phyloP scores from a whole-genome alignment of 2,113 vertebrate genomes.

The Hippocampus zosterae region DNA sequence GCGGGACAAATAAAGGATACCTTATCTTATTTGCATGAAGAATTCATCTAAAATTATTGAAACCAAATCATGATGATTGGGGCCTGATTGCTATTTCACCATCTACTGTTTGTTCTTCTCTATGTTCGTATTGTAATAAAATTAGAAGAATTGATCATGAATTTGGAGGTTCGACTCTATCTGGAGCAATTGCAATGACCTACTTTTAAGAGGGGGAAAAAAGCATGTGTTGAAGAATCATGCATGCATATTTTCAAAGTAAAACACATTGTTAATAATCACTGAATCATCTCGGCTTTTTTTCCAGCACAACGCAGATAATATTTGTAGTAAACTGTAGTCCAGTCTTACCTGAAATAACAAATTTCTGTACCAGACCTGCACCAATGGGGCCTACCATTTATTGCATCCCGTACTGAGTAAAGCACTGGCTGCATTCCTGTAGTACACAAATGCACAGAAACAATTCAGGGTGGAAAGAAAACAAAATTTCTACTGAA shows the following conservation, averaged over 20 bases:
- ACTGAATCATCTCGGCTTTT: background rate
- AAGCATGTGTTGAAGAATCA: too few relatives aligned
- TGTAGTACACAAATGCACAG: slow-evolving; percentile 38
- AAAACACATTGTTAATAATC: too few relatives aligned
- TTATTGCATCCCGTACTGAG: slow-evolving; percentile 86
- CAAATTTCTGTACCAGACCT: slow-evolving; percentile 83
- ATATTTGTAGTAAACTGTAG: background rate
- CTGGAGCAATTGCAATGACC: background rate
- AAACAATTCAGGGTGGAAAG: background rate
- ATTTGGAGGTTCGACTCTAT: background rate
- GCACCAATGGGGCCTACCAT: slow-evolving; percentile 80
- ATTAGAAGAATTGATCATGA: background rate
- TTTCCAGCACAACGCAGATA: background rate
- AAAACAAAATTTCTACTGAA: background rate
- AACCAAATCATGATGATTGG: background rate
- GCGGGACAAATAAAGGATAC: too few relatives aligned
- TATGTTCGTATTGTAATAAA: background rate
- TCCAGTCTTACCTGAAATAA: slow-evolving; percentile 85
- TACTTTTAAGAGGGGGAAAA: background rate
- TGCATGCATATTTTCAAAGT: too few relatives aligned
- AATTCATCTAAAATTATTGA: background rate
- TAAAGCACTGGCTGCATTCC: slow-evolving; percentile 92
- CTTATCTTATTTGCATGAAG: background rate
- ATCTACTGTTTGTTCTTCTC: background rate
- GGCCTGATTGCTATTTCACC: background rate